Percentiles rank a stretch among this genome's conserved stretches.
Conservation (phyloP, 2,888 invertebrate genomes). For the Pyrrhosoma nymphula region DNA sequence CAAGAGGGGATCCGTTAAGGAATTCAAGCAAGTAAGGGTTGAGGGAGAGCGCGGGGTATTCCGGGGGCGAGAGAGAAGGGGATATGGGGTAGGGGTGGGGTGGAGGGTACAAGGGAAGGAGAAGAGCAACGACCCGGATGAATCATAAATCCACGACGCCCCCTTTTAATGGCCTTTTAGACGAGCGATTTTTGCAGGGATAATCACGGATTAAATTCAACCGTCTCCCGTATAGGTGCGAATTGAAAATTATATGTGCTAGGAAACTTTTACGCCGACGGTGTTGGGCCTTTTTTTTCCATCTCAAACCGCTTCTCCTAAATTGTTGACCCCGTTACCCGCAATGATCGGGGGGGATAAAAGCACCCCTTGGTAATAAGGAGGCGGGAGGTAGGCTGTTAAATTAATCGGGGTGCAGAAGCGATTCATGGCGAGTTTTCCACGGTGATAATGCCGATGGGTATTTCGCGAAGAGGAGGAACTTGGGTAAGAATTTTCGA, state of each 20-base stretch:
- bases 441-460: background rate
- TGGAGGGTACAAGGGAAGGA: background rate
- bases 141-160: background rate
- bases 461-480: background rate
- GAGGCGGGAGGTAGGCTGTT: background rate
- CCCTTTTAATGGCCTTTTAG: slow-evolving; percentile 18
- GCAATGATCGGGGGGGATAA: background rate
- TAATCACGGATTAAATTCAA: background rate
- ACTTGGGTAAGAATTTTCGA: background rate
- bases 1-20: background rate
- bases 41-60: too few species aligned
- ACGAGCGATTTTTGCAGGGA: slow-evolving; percentile 23
- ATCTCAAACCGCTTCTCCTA: background rate
- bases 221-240: background rate
- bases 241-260: slow-evolving; percentile 5
- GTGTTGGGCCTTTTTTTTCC: background rate
- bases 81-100: background rate
- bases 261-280: slow-evolving; percentile 5
- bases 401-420: background rate
- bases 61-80: too few species aligned
- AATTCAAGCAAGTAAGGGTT: background rate
- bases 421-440: background rate
- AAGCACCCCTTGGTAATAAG: background rate
- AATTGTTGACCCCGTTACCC: slow-evolving; percentile 8
- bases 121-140: background rate